Conservation (phyloP, 2,797 vertebrate species). For the Hydrocynus forskahlii region DNA sequence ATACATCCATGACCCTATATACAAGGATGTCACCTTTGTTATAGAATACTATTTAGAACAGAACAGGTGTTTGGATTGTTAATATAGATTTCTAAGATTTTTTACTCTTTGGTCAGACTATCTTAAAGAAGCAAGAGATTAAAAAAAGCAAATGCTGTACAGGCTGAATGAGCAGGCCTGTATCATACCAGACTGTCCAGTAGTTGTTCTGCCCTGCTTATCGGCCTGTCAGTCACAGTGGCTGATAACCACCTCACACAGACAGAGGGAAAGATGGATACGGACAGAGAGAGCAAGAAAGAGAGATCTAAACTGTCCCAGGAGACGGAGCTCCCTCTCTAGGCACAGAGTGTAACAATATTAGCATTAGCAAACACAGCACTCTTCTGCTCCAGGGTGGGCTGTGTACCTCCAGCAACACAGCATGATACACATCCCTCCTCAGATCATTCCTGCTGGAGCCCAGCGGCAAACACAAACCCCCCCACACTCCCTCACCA, state of each 20-base stretch:
- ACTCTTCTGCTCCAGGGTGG: slow-evolving; percentile 13
- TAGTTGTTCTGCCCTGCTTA: neutral
- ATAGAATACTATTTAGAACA: no score
- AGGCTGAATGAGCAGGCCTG: slow-evolving; percentile 13
- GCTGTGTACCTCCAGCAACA: slow-evolving; percentile 9
- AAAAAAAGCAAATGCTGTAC: neutral
- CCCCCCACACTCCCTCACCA: neutral
- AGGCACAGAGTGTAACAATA: slow-evolving; percentile 7
- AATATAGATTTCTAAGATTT: no score
- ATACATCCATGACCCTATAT: no score
- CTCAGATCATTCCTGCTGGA: slow-evolving; percentile 26
- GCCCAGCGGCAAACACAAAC: slow-evolving; percentile 11
- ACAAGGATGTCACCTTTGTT: no score
- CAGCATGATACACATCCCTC: slow-evolving; percentile 4
- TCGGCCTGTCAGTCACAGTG: slow-evolving; percentile 20
- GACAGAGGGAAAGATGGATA: neutral
- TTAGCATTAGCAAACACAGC: slow-evolving; percentile 42
- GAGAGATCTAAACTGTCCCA: slow-evolving; percentile 8
- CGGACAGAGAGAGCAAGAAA: slow-evolving; percentile 1
- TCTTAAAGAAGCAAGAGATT: neutral
- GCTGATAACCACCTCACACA: slow-evolving; percentile 8
- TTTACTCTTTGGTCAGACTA: neutral
- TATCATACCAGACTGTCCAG: neutral
- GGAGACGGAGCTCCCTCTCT: slow-evolving; percentile 29
- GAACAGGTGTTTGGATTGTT: no score